Percentiles rank a stretch among this genome's conserved stretches.
Conservation (phyloP, 2,888 invertebrate species). For the Hydraecia micacea region DNA sequence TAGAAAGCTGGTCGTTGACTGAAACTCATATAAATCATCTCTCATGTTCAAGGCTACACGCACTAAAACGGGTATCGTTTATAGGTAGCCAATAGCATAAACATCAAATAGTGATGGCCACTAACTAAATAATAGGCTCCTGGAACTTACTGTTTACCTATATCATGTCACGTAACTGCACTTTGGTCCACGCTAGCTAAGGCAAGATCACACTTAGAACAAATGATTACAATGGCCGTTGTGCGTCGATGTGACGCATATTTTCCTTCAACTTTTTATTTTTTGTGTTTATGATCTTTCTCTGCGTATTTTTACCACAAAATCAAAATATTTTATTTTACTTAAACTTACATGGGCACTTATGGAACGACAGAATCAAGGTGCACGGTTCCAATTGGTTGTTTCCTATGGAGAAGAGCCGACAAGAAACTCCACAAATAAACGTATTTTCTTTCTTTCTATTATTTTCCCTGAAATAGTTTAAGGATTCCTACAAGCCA, state of each 20-base stretch:
- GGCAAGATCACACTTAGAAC: not conserved
- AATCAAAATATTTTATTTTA: too few species aligned
- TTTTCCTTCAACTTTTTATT: not conserved
- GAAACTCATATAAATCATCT: constrained; percentile 4
- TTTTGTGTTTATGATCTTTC: not conserved
- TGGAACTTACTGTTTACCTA: constrained; percentile 19
- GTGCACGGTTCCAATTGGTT: too few species aligned
- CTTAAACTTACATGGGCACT: too few species aligned
- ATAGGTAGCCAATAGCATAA: constrained; percentile 10
- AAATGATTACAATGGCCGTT: not conserved
- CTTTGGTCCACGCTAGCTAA: not conserved
- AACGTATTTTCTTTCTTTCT: not conserved
- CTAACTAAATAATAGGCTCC: constrained; percentile 17
- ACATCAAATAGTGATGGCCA: constrained; percentile 26
- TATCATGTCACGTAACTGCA: constrained; percentile 16
- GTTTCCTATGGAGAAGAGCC: too few species aligned
- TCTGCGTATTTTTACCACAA: not conserved
- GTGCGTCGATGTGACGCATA: not conserved
- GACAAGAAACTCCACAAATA: too few species aligned
- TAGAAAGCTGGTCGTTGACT: not conserved
- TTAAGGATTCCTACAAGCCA: not conserved
- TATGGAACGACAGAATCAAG: too few species aligned
- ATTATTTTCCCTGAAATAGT: not conserved
- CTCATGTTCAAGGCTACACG: not conserved
- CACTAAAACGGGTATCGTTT: constrained; percentile 20